Base-by-base conservation (phyloP, 1,140 invertebrate species). In the Trichoplusia ni region DNA sequence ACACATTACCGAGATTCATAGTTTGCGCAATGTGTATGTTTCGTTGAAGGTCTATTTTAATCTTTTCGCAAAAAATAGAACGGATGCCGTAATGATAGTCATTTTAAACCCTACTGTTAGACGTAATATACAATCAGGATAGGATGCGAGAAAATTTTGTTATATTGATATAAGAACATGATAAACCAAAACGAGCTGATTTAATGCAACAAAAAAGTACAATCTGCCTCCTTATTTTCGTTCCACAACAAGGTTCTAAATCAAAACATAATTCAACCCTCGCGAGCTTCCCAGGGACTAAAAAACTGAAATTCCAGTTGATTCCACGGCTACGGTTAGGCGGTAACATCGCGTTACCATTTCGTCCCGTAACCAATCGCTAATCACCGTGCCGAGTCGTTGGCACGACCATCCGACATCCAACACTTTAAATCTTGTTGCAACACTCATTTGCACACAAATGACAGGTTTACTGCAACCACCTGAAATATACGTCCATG, bases 281-380 rank as follows among this genome's bases (percentile, higher is more conserved):
- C 44, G 27, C 44, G 21, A 21, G 16, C 18, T 33, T 7, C 14
- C 25, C 13, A 38, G 25, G 56, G 56, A 11, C 49, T 25, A 37
- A 47, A 60, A 60, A 47, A n/a, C 21, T n/a, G 13, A 31, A 58
- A 44, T 58, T 18, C 27, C 31, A 9, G 42, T 47, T 31, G 18
- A 25, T 61, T 49, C 42, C 44, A 49, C 44, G 44, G 31, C 33
- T 33, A 23, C 35, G 33, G 25, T 18, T 8, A 2, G 35, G 8
- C 42, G 56, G 29, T 27, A 47, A 35, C 56, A 46, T 8, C 29
- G 42, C 29, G 59, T 49, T 31, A 44, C 47, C 38, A 56, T 40
- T 62, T 19, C 49, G 56, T 62, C 42, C 53, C 65, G 58, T 67
- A 62, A 25, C 65, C 56, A 64, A 71, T 71, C 56, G 46, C 62